These are phyloP conservation scores for Drosophila pachea DNA, from an alignment of 1,140 invertebrate species.

Conservation along the genomic window DNA sequence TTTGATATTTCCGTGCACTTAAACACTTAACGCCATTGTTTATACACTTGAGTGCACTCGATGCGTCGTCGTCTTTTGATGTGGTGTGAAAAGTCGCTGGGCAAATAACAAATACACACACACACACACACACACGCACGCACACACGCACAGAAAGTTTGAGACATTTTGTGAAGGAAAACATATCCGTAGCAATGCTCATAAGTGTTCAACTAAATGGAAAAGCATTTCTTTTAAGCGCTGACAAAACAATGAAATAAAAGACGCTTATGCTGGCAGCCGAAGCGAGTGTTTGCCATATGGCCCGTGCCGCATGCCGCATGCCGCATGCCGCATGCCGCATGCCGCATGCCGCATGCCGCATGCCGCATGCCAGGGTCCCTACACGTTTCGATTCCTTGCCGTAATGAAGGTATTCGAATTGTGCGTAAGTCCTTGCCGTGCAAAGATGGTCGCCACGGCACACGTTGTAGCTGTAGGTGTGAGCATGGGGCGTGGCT, in stretches of 20 bases:
- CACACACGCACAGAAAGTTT: slow-evolving; percentile 38
- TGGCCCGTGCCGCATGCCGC: slow-evolving; percentile 22
- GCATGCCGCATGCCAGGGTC: slow-evolving; percentile 22
- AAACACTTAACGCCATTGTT: slow-evolving; percentile 77
- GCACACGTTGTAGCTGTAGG: too few relatives aligned
- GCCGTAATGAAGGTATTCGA: slow-evolving; percentile 70
- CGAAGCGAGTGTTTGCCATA: slow-evolving; percentile 39
- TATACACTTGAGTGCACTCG: slow-evolving; percentile 76
- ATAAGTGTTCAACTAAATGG: slow-evolving; percentile 76
- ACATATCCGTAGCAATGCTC: slow-evolving; percentile 70
- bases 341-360: slow-evolving; percentile 9
- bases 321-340: slow-evolving; percentile 13
- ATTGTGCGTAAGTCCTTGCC: slow-evolving; percentile 29
- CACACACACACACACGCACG: slow-evolving; percentile 18
- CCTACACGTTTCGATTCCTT: slow-evolving; percentile 53
- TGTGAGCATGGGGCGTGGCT: not conserved
- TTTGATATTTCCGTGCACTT: slow-evolving; percentile 75
- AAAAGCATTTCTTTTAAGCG: slow-evolving; percentile 76
- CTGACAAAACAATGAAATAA: slow-evolving; percentile 76
- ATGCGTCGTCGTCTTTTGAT: slow-evolving; percentile 69
- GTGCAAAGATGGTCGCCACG: slow-evolving; percentile 1
- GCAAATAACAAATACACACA: slow-evolving; percentile 50
- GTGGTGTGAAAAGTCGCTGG: slow-evolving; percentile 72
- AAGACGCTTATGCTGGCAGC: slow-evolving; percentile 65
- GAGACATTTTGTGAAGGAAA: slow-evolving; percentile 48